Evolutionary conservation across 2,888 invertebrate genomes (phyloP).

Genomic region (Entomobrya proxima): DNA sequence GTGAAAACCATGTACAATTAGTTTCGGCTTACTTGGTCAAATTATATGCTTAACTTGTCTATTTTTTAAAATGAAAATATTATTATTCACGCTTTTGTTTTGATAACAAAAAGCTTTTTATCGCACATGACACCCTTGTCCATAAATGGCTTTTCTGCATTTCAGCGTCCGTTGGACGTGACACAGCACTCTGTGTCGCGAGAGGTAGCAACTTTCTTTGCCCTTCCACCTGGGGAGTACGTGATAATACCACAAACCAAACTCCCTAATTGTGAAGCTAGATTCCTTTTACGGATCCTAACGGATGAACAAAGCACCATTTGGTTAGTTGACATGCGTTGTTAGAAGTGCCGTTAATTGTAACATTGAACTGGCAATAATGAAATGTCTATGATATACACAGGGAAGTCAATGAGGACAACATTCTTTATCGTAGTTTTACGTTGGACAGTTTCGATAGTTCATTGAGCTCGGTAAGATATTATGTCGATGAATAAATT

Average conservation of each 20-base stretch:
- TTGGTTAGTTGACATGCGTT: constrained; percentile 79
- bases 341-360: background rate
- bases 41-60: no score
- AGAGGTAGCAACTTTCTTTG: constrained; percentile 86
- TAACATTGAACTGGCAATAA: background rate
- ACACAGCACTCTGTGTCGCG: constrained; percentile 83
- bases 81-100: no score
- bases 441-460: constrained; percentile 82
- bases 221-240: constrained; percentile 85
- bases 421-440: constrained; percentile 83
- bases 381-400: background rate
- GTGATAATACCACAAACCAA: constrained; percentile 86
- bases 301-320: constrained; percentile 86
- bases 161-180: constrained; percentile 83
- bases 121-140: no score
- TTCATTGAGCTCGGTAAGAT: constrained; percentile 80
- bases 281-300: constrained; percentile 84
- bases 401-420: constrained; percentile 88
- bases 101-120: no score
- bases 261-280: constrained; percentile 83
- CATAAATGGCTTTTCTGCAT: constrained; percentile 55
- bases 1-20: no score
- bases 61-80: no score
- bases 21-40: no score
- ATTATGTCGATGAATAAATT: background rate